These are phyloP conservation scores for Drosophila histrio DNA, from an alignment of 2,888 invertebrate genomes.

Conservation along the genomic window DNA sequence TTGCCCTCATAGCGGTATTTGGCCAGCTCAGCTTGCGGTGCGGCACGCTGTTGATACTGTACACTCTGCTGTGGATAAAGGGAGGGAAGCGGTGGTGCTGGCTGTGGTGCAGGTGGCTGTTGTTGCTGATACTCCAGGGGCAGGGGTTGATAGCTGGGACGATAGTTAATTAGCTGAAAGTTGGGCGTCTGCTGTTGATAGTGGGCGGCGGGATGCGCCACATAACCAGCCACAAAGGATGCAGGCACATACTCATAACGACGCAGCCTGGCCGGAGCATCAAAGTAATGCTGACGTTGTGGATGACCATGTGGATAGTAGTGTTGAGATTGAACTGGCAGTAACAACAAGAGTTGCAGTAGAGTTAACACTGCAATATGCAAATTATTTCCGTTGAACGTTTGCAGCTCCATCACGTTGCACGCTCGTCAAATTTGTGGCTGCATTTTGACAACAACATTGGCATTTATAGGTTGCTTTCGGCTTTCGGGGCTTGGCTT, in stretches of 20 bases:
- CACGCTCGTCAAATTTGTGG: conserved; percentile 72
- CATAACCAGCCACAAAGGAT: conserved; percentile 30
- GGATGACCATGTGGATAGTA: conserved; percentile 30
- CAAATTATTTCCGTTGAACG: conserved; percentile 10
- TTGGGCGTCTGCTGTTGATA: conserved; percentile 69
- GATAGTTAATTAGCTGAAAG: conserved; percentile 66
- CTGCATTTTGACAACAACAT: conserved; percentile 73
- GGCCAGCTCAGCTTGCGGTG: conserved; percentile 66
- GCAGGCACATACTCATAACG: conserved; percentile 55
- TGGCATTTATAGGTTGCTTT: conserved; percentile 63
- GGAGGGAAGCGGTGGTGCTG: conserved; percentile 36
- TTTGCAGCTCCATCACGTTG: conserved; percentile 65
- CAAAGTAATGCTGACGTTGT: conserved; percentile 52
- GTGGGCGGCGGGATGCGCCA: conserved; percentile 42
- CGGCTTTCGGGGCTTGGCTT: conserved; percentile 51
- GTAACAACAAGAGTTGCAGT: conserved; percentile 3
- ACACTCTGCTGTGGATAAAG: conserved; percentile 59
- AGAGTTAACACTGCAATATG: conserved; percentile 12
- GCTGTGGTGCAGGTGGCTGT: conserved; percentile 35
- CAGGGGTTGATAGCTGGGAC: conserved; percentile 53
- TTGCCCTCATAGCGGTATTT: conserved; percentile 75
- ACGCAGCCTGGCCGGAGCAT: conserved; percentile 44
- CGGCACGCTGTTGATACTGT: conserved; percentile 51
- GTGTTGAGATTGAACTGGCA: conserved; percentile 35
- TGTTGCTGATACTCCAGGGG: conserved; percentile 67